Evolutionary conservation across 2,797 vertebrate species (phyloP).

Genomic region (Sebastes aleutianus): DNA sequence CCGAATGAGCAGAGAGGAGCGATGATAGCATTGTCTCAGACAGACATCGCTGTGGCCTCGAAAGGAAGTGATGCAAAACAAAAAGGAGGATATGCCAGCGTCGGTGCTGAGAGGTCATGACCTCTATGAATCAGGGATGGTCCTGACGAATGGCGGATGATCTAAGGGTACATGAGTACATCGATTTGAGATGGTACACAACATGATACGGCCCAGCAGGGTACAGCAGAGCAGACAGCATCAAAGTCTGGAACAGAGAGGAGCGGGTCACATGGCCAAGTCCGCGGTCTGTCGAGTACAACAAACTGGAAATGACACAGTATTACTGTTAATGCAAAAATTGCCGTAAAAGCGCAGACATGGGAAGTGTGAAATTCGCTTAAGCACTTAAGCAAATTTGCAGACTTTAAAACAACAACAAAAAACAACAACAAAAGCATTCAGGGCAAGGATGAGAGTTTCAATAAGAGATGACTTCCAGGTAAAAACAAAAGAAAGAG

Average conservation of each 20-base stretch:
- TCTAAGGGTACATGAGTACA: conserved; percentile 50
- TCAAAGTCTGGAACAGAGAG: conserved; percentile 44
- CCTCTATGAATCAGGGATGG: conserved; percentile 54
- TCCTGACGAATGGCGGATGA: conserved; percentile 37
- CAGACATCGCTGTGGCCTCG: conserved; percentile 55
- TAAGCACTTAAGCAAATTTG: conserved; percentile 34
- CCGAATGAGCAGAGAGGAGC: conserved; percentile 48
- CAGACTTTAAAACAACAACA: conserved; percentile 20
- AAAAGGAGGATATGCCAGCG: conserved; percentile 26
- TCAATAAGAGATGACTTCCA: conserved; percentile 66
- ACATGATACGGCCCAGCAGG: conserved; percentile 56
- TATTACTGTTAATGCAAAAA: background rate
- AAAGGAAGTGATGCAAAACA: conserved; percentile 63
- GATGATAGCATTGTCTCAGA: conserved; percentile 64
- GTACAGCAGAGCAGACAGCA: conserved; percentile 48
- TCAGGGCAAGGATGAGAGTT: conserved; percentile 25
- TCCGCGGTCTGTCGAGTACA: background rate
- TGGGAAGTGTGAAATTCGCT: conserved; percentile 29
- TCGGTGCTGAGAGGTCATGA: conserved; percentile 52
- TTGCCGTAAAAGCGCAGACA: background rate
- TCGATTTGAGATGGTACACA: conserved; percentile 50
- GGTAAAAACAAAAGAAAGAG: conserved; percentile 51
- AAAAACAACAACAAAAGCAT: conserved; percentile 7
- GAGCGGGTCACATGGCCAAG: conserved; percentile 39
- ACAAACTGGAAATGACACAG: background rate